These are phyloP conservation scores for Camelus dromedarius DNA, from an alignment of 2,113 vertebrate genomes.

Conservation along the genomic window DNA sequence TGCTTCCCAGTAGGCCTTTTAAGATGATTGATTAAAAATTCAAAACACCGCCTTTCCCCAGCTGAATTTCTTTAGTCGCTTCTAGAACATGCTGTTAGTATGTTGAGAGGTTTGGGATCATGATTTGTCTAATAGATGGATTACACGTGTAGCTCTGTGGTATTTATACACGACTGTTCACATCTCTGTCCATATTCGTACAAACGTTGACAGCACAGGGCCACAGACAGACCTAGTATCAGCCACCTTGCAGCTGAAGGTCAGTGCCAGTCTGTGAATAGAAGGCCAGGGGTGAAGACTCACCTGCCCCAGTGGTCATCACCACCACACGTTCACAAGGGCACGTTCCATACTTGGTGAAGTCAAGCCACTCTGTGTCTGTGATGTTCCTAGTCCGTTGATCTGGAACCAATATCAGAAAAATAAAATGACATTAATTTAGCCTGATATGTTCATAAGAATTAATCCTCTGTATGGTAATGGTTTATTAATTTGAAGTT, in stretches of 20 bases:
- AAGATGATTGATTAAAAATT: neutral
- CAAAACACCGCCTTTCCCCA: neutral
- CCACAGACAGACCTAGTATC: neutral
- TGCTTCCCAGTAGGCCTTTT: neutral
- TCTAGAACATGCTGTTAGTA: neutral
- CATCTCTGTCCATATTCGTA: neutral
- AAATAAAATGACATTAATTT: conserved; percentile 1
- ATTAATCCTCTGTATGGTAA: neutral
- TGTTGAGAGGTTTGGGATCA: neutral
- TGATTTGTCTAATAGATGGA: neutral
- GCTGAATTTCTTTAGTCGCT: neutral
- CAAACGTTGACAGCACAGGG: neutral
- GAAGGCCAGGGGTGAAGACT: neutral
- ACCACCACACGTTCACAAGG: neutral
- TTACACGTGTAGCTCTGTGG: neutral
- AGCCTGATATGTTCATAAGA: neutral
- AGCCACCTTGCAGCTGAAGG: neutral
- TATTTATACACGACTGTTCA: neutral
- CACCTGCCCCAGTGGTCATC: neutral
- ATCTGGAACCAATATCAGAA: neutral
- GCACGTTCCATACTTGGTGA: neutral
- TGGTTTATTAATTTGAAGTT: neutral
- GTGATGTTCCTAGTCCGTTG: neutral
- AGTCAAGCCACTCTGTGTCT: neutral
- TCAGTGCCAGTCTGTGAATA: neutral